Conservation (phyloP, 2,113 vertebrate species). For the Trogon surrucura region DNA sequence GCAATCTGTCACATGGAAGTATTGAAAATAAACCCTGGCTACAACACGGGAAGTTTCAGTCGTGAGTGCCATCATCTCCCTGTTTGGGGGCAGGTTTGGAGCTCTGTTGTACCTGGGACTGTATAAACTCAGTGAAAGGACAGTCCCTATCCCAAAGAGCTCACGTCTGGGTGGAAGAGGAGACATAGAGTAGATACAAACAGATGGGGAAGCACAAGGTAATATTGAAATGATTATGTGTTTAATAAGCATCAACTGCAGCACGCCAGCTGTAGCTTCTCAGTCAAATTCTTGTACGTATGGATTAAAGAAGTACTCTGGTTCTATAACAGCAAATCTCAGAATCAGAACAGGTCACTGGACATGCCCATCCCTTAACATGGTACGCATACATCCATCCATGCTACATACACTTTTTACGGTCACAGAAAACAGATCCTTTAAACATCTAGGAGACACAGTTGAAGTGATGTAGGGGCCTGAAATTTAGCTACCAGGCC, state of each 20-base stretch:
- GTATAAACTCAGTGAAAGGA: not conserved
- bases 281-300: not conserved
- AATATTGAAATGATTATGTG: not conserved
- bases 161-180: not conserved
- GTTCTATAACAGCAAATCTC: not conserved
- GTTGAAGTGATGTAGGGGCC: not conserved
- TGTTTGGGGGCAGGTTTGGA: not conserved
- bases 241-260: conserved; percentile 13
- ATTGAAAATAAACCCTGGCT: not conserved
- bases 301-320: not conserved
- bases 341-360: not conserved
- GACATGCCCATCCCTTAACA: not conserved
- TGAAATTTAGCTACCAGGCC: not conserved
- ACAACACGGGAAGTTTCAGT: fast-evolving
- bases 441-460: not conserved
- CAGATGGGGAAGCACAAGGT: conserved; percentile 15
- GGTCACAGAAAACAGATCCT: not conserved
- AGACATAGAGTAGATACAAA: not conserved
- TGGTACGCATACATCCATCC: not conserved
- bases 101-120: not conserved
- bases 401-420: not conserved
- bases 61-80: not conserved
- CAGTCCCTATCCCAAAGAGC: not conserved
- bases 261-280: not conserved
- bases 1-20: not conserved